Percentiles rank a stretch among this genome's conserved stretches.
Evolutionary conservation across 2,113 vertebrate species (phyloP).

Genomic region (Fulica atra): DNA sequence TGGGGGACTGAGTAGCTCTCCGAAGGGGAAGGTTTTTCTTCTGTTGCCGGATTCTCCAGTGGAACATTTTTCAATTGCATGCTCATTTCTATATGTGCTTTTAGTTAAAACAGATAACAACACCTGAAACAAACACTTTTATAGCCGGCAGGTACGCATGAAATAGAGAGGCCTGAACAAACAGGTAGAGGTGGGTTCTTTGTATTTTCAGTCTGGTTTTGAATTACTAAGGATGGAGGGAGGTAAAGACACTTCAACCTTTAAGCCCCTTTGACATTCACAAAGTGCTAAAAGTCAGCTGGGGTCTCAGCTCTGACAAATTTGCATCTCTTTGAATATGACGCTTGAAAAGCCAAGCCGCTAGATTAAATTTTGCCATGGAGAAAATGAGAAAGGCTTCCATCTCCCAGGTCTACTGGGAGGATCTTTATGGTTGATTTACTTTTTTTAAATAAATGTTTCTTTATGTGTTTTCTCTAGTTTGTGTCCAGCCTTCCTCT

Average conservation of each 20-base stretch:
- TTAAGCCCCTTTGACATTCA: constrained; percentile 91
- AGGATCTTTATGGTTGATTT: constrained; percentile 88
- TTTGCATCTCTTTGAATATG: constrained; percentile 90
- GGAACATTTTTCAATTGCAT: constrained; percentile 21
- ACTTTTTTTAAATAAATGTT: constrained; percentile 85
- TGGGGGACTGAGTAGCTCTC: not conserved
- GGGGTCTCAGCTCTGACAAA: constrained; percentile 83
- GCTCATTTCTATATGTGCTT: constrained; percentile 38
- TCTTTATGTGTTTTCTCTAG: constrained; percentile 80
- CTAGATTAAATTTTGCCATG: constrained; percentile 90
- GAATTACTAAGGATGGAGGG: constrained; percentile 68
- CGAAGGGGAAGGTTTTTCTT: constrained; percentile 1
- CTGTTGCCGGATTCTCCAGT: not conserved
- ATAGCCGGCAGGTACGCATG: constrained; percentile 53
- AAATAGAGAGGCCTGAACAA: constrained; percentile 52
- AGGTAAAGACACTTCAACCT: constrained; percentile 79
- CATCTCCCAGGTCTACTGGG: constrained; percentile 83
- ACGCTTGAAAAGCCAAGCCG: constrained; percentile 84
- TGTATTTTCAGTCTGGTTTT: constrained; percentile 60
- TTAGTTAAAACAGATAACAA: constrained; percentile 59
- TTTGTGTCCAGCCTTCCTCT: constrained; percentile 76
- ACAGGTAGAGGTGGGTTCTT: constrained; percentile 33
- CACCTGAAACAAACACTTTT: constrained; percentile 53
- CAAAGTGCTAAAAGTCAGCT: constrained; percentile 87
- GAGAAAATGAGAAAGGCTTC: constrained; percentile 87